phyloP scores from a whole-genome alignment of 2,888 invertebrate genomes.

The Volucella zonaria region DNA sequence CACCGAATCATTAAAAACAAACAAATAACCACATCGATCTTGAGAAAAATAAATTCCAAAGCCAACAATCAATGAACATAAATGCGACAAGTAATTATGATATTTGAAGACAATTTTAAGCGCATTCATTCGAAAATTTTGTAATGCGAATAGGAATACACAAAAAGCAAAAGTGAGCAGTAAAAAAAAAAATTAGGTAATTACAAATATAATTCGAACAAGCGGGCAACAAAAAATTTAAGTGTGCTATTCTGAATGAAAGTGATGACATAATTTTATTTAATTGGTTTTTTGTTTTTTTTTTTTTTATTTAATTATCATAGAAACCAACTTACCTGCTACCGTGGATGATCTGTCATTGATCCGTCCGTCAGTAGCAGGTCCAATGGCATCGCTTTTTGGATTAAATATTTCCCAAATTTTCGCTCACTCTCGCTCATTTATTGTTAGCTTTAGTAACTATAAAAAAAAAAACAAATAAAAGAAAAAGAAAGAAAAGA shows the following conservation, averaged over 20 bases:
- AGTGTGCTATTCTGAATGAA: conserved; percentile 53
- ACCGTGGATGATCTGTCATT: conserved; percentile 75
- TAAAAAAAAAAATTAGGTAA: conserved; percentile 27
- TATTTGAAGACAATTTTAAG: conserved; percentile 35
- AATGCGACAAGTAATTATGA: conserved; percentile 50
- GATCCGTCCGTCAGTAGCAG: conserved; percentile 76
- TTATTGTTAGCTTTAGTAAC: conserved; percentile 68
- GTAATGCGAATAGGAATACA: neutral
- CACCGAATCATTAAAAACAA: conserved; percentile 20
- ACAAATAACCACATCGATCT: conserved; percentile 22
- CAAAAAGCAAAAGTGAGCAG: conserved; percentile 13
- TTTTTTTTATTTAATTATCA: conserved; percentile 27
- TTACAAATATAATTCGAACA: conserved; percentile 37
- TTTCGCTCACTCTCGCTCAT: conserved; percentile 69
- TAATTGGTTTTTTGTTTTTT: conserved; percentile 1
- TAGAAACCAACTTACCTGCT: conserved; percentile 76
- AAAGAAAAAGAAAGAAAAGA: conserved; percentile 47
- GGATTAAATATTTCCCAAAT: conserved; percentile 43
- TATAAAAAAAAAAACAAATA: conserved; percentile 60
- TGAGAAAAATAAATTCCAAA: conserved; percentile 23
- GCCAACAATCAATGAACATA: conserved; percentile 66
- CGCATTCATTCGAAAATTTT: conserved; percentile 12
- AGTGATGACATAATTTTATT: conserved; percentile 45
- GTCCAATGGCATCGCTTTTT: conserved; percentile 63
- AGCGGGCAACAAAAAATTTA: conserved; percentile 21